Evolutionary conservation across 2,113 vertebrate species (phyloP).

Genomic region (Etia nguti): DNA sequence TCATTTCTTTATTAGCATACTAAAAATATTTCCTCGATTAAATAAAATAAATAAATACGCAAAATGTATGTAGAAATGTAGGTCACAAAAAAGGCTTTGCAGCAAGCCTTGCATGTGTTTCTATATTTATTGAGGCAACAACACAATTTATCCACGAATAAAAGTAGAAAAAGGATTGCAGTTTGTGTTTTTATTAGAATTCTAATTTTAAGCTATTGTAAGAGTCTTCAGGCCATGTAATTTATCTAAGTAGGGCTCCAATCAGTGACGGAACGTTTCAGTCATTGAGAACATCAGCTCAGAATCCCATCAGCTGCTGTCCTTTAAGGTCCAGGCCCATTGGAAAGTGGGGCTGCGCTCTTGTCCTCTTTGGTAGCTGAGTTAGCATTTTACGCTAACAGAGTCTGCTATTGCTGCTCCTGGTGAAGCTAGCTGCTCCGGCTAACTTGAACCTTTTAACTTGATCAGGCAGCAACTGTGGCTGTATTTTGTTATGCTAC

Average conservation of each 20-base stretch:
- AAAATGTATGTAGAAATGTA: not conserved
- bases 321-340: no score
- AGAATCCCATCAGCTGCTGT: not conserved
- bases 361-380: no score
- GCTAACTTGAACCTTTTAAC: no score
- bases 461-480: no score
- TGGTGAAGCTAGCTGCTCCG: no score
- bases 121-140: not conserved
- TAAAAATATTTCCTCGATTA: not conserved
- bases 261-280: no score
- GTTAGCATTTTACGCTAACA: no score
- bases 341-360: no score
- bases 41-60: not conserved
- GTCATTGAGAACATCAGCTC: not conserved
- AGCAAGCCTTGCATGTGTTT: not conserved
- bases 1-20: not conserved
- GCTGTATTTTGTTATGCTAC: no score
- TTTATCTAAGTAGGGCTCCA: not conserved
- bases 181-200: not conserved
- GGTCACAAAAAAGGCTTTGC: no score
- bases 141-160: not conserved
- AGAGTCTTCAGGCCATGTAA: not conserved
- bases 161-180: not conserved
- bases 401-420: no score
- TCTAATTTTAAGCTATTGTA: not conserved